Evolutionary conservation across 2,113 vertebrate genomes (phyloP).

Genomic region (Paramormyrops kingsleyae): DNA sequence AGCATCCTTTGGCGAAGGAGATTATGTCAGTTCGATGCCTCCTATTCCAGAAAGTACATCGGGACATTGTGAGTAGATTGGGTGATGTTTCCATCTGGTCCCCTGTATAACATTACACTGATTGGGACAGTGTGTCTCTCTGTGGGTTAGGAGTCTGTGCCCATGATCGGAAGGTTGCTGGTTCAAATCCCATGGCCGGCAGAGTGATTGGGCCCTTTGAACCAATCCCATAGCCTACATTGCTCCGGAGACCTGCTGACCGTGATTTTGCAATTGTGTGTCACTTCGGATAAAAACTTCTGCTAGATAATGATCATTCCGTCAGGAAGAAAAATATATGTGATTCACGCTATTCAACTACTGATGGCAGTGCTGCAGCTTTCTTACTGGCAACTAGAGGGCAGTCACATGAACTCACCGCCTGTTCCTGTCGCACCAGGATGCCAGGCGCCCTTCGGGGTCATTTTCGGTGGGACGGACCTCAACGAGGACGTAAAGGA

Average conservation of each 20-base stretch:
- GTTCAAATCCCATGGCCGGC: background rate
- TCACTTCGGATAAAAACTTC: background rate
- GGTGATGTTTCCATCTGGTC: background rate
- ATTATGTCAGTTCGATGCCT: background rate
- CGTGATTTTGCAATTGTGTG: background rate
- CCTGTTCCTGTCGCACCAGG: slow-evolving; percentile 54
- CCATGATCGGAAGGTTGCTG: background rate
- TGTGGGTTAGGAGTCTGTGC: background rate
- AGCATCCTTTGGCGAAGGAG: background rate
- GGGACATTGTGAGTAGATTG: background rate
- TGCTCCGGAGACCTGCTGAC: background rate
- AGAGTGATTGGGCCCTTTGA: background rate
- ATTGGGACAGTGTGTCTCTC: background rate
- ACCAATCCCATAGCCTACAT: background rate
- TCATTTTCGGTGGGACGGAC: slow-evolving; percentile 93
- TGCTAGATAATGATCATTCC: background rate
- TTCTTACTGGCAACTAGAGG: background rate
- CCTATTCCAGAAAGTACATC: background rate
- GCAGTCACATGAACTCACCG: background rate
- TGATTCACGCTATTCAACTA: background rate
- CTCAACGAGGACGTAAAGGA: slow-evolving; percentile 84
- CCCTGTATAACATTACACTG: background rate
- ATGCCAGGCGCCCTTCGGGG: slow-evolving; percentile 71
- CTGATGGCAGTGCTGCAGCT: background rate
- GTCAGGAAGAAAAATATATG: background rate